phyloP scores from a whole-genome alignment of 2,888 invertebrate genomes.

The Hypena proboscidalis region DNA sequence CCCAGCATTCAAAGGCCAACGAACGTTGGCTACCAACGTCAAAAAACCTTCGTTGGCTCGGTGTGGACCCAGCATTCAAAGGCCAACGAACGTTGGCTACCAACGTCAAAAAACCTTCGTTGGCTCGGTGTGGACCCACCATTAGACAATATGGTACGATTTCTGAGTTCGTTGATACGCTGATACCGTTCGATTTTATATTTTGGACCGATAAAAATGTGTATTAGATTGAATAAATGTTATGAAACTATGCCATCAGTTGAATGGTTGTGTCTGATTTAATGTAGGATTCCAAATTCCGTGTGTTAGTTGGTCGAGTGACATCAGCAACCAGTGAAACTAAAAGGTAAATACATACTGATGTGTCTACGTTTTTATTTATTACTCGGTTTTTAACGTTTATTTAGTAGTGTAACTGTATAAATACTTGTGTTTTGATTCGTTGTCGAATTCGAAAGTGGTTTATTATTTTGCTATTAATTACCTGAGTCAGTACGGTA shows the following conservation, averaged over 20 bases:
- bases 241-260: conserved; percentile 44
- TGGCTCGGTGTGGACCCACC: too few species aligned
- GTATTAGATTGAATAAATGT: conserved; percentile 52
- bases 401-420: conserved; percentile 46
- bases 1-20: too few species aligned
- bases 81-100: too few species aligned
- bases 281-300: conserved; percentile 50
- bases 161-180: too few species aligned
- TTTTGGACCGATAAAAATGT: conserved; percentile 46
- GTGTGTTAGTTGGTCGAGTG: conserved; percentile 36
- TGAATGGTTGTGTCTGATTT: conserved; percentile 51
- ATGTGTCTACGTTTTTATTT: conserved; percentile 38
- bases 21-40: too few species aligned
- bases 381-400: conserved; percentile 27
- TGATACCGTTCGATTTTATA: too few species aligned
- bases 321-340: conserved; percentile 26
- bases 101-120: too few species aligned
- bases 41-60: too few species aligned
- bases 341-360: conserved; percentile 44
- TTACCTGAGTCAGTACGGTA: conserved; percentile 13
- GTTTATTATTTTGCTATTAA: conserved; percentile 21
- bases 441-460: conserved; percentile 31
- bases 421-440: conserved; percentile 42
- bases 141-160: too few species aligned
- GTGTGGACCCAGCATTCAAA: too few species aligned